phyloP scores from a whole-genome alignment of 2,797 vertebrate species.

The Notamacropus eugenii region DNA sequence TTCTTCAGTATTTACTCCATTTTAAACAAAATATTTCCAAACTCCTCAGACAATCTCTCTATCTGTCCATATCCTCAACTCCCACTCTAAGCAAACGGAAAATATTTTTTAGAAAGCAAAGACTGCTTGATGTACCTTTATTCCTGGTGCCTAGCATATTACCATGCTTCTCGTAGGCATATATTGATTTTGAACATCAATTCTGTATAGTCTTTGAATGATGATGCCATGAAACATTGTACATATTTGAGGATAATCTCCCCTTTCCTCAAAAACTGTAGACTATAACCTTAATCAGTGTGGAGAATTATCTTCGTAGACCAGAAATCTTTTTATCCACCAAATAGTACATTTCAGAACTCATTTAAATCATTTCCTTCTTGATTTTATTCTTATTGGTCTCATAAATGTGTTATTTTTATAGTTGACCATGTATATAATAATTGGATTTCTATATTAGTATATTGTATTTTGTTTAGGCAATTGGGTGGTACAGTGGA shows the following conservation, averaged over 20 bases:
- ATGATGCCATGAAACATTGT: constrained; percentile 10
- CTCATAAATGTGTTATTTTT: neutral
- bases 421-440: neutral
- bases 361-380: neutral
- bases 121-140: neutral
- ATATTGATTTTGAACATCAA: constrained; percentile 10
- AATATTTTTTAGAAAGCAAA: neutral
- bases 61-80: neutral
- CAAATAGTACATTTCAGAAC: neutral
- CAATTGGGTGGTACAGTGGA: neutral
- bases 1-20: neutral
- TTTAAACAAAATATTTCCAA: neutral
- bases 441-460: neutral
- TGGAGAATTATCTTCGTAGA: neutral
- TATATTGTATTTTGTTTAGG: neutral
- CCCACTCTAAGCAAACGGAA: neutral
- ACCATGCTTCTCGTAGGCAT: neutral
- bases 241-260: neutral
- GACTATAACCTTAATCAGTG: neutral
- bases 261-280: constrained; percentile 13
- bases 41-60: neutral
- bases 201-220: constrained; percentile 23
- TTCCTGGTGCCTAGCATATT: neutral
- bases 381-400: neutral
- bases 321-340: neutral